Evolutionary conservation across 2,797 vertebrate species (phyloP).

Genomic region (Pseudotriccus pelzelni): DNA sequence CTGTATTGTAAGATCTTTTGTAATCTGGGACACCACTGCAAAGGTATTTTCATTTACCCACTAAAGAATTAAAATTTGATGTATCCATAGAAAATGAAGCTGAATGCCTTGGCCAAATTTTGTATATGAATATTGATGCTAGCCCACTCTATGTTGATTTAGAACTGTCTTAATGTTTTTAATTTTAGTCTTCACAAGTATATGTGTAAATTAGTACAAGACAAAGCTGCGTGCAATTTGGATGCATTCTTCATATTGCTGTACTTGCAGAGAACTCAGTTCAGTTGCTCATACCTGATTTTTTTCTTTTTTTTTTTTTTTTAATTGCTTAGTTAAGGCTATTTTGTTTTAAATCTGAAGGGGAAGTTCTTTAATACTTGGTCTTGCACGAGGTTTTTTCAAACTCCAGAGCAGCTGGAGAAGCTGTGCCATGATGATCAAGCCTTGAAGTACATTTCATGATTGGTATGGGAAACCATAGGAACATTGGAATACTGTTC

Average conservation of each 20-base stretch:
- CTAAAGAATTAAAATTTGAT: neutral
- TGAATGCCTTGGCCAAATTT: neutral
- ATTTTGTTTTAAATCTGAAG: neutral
- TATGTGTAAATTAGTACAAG: neutral
- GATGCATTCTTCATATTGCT: neutral
- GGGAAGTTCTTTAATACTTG: neutral
- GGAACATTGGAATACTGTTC: neutral
- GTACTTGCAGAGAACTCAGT: neutral
- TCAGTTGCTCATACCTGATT: neutral
- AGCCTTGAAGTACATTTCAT: neutral
- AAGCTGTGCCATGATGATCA: neutral
- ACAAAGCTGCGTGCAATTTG: neutral
- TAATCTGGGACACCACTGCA: neutral
- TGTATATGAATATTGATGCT: neutral
- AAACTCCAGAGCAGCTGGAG: neutral
- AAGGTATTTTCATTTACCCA: neutral
- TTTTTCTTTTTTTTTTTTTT: neutral
- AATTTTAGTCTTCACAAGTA: neutral
- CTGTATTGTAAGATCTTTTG: neutral
- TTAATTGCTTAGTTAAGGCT: neutral
- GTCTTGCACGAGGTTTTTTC: neutral
- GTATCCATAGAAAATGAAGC: neutral
- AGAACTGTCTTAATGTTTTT: neutral
- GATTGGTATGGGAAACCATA: neutral
- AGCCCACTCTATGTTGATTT: neutral